A percentile compares a stretch with the other conserved stretches of the same genome.
These are phyloP conservation scores for Murina feae DNA, from an alignment of 2,113 vertebrate genomes.

Conservation along the genomic window DNA sequence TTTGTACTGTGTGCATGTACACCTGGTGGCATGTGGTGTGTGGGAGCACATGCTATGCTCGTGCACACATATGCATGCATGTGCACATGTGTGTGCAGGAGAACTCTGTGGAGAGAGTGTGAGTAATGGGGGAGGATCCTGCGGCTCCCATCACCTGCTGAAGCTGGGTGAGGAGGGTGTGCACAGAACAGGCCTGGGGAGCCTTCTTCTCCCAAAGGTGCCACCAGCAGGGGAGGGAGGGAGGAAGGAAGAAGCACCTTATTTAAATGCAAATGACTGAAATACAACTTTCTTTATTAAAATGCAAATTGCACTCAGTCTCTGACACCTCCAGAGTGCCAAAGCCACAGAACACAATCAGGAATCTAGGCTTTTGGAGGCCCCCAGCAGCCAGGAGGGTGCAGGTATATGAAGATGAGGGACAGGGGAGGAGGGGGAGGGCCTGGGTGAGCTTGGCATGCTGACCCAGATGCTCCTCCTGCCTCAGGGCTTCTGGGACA, in stretches of 20 bases:
- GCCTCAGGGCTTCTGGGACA: not conserved
- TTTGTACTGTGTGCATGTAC: rapidly evolving
- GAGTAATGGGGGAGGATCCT: not conserved
- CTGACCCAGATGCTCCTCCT: not conserved
- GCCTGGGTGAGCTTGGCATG: not conserved
- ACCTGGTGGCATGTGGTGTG: not conserved
- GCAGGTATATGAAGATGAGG: not conserved
- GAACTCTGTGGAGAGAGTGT: not conserved
- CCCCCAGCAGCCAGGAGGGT: not conserved
- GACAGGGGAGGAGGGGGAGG: not conserved
- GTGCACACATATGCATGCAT: not conserved
- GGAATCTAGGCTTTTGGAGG: not conserved
- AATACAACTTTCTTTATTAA: slow-evolving; percentile 81
- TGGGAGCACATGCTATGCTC: not conserved
- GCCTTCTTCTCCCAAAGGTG: slow-evolving; percentile 57
- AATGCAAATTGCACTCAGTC: slow-evolving; percentile 77
- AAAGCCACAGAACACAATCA: slow-evolving; percentile 7
- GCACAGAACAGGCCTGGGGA: not conserved
- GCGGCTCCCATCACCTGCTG: not conserved
- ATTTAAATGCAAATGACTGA: slow-evolving; percentile 82
- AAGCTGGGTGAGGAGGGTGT: not conserved
- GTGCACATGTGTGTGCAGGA: not conserved
- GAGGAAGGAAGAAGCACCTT: slow-evolving; percentile 46
- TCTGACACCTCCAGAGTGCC: not conserved
- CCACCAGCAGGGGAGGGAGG: not conserved